Evolutionary conservation across 2,797 vertebrate species (phyloP).

Genomic region (Sebastes vulpes): DNA sequence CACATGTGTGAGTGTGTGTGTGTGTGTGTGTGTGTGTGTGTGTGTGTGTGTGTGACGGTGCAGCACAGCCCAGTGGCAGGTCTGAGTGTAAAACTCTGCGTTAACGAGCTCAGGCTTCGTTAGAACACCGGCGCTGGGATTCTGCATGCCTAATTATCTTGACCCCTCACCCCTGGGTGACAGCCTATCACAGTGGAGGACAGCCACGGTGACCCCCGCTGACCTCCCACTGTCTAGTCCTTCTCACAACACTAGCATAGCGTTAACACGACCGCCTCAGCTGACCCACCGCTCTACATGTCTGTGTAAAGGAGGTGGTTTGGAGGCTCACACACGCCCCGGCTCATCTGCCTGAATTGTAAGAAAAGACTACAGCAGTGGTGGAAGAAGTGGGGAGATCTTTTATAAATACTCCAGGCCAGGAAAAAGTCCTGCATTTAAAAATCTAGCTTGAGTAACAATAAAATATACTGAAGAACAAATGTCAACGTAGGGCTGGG

Average conservation of each 20-base stretch:
- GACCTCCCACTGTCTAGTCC: slow-evolving; percentile 81
- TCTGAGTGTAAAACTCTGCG: slow-evolving; percentile 79
- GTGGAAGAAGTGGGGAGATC: background rate
- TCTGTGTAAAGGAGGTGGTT: slow-evolving; percentile 29
- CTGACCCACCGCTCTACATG: slow-evolving; percentile 53
- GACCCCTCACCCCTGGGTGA: slow-evolving; percentile 80
- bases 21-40: slow-evolving; percentile 26
- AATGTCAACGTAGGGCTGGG: background rate
- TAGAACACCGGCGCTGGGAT: slow-evolving; percentile 70
- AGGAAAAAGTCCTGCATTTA: slow-evolving; percentile 3
- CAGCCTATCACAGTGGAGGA: slow-evolving; percentile 85
- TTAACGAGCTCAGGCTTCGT: slow-evolving; percentile 83
- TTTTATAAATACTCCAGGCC: background rate
- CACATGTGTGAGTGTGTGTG: slow-evolving; percentile 27
- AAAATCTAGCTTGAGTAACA: background rate
- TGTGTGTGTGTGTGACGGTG: slow-evolving; percentile 54
- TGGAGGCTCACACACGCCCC: slow-evolving; percentile 21
- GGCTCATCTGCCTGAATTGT: slow-evolving; percentile 26
- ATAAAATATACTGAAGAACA: background rate
- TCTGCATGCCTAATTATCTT: slow-evolving; percentile 80
- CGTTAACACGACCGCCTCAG: slow-evolving; percentile 71
- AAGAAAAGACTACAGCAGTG: background rate
- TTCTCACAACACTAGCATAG: slow-evolving; percentile 79
- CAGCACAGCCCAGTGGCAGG: slow-evolving; percentile 78
- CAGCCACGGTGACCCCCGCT: slow-evolving; percentile 77